Evolutionary conservation across 1,140 invertebrate species (phyloP), one percentile per base, ranked within the genome.

Genomic region (Eubasilissa regina): DNA sequence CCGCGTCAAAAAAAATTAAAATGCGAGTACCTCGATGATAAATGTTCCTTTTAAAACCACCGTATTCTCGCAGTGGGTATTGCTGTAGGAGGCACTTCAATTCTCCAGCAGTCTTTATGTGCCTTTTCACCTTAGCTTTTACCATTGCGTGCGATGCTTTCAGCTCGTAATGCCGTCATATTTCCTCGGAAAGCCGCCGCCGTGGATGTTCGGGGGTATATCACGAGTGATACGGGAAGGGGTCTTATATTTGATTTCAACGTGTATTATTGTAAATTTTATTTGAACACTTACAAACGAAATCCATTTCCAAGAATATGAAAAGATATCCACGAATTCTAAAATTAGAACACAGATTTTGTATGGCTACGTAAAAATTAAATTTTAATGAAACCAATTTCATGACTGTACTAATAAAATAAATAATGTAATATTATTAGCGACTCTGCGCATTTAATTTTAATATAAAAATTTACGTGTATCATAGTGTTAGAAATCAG

Each of bases 141-240:
- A 75, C 48, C 68, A 80, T 80, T 82, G 78, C 81, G 78, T 78
- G 75, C 73, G 75, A 75, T 13, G 81, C 81, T 82, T 82, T 82
- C 75, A 80, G 58, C 19, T 79, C 75, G 72, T 73, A 82, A 82
- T 80, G 70, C 78, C 75, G 48, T 82, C 81, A 82, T 82, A 82
- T 82, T 82, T 81, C 77, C 75, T 75, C 56, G 35, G 44, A 82
- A 80, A 82, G 75, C 75, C 60, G 17, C 58, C 21, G 15, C 21
- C 10, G 12, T 7, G n/a, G 56, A 64, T 51, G 53, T 45, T 47
- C 25, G 62, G 21, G 8, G 55, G 73, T 72, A 74, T 35, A 35
- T 35, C 35, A 75, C 64, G 51, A 72, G 70, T 73, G 53, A 81
- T 81, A 79, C 60, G 73, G 76, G 64, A 72, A 55, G 35, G 64